Evolutionary conservation across 92 coral and sea anemone genomes (phyloP).

Genomic region (Porites evermanni): DNA sequence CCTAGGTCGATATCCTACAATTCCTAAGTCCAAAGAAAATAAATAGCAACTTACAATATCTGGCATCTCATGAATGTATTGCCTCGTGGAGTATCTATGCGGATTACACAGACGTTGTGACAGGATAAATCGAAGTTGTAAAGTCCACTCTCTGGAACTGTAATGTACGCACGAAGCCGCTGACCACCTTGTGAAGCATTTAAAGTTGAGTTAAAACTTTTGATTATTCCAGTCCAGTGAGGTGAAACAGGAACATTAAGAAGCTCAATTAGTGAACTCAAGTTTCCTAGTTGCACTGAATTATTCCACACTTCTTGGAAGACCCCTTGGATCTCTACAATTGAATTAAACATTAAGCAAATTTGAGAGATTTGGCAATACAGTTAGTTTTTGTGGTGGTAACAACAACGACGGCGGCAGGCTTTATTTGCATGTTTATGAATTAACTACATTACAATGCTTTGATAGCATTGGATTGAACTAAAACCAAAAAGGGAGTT

Average conservation of each 20-base stretch:
- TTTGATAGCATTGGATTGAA: too few species aligned
- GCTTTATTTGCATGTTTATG: too few species aligned
- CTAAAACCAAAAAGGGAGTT: too few species aligned
- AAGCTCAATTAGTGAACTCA: conserved; percentile 21
- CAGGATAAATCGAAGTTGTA: conserved; percentile 21
- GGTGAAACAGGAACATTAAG: conserved; percentile 10
- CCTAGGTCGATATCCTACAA: too few species aligned
- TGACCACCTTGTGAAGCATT: conserved; percentile 1
- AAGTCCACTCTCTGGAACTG: conserved; percentile 32
- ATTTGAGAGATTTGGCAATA: not conserved
- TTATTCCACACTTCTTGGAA: conserved; percentile 38
- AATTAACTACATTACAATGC: too few species aligned
- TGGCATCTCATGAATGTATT: conserved; percentile 1
- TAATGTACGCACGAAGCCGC: conserved; percentile 34
- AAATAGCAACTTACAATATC: conserved; percentile 4
- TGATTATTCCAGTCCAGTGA: not conserved
- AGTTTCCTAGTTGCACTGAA: not conserved
- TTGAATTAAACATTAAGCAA: not conserved
- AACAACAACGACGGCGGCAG: not conserved
- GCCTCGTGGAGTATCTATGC: not conserved
- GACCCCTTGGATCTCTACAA: conserved; percentile 33
- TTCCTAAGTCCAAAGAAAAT: not conserved
- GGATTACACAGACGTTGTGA: conserved; percentile 13
- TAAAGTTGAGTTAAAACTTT: not conserved
- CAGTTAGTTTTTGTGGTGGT: not conserved